Base-by-base conservation (phyloP, 2,888 invertebrate species). In the Spicauda simplicius region DNA sequence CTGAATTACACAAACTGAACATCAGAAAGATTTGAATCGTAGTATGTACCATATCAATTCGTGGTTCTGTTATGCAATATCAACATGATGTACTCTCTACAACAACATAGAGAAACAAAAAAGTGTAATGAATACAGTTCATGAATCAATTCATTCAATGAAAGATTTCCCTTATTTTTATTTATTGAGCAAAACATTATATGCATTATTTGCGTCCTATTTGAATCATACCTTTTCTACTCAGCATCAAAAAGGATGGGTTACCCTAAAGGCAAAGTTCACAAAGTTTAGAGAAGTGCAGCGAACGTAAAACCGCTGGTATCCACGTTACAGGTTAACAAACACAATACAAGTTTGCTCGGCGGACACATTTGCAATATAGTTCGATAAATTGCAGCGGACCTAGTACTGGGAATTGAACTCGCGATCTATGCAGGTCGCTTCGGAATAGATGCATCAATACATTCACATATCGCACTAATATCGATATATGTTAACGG, bases 251-350 rank as follows among this genome's bases (percentile, higher is more conserved):
- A n/a, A 45, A 45, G 25, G 12, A 41, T 45, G 45, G n/a, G 7
- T 2, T n/a, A 45, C n/a, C 45, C 5, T n/a, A 45, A 8, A 50
- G 50, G 7, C 50, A 71, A 68, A 70, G 71, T 72, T 70, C 57
- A 70, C 61, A 69, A 74, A 64, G 50, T 72, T 72, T 70, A 66
- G 54, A 68, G 16, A 45, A 62, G 41, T 62, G 45, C 52, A 65
- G 52, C n/a, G 30, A 30, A 48, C 59, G 52, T 20, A 45, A 30
- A 48, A 20, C 59, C 30, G 54, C 53, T 52, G 48, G 52, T 11
- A 53, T 54, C 54, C 48, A 25, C 45, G 65, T 59, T 52, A 54
- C 59, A 54, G 53, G 41, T 58, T 59, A 54, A 65, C 65, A 65
- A 65, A 65, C 48, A 54, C 54, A 54, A 54, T 30, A 59, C 65